A percentile compares a stretch with the other conserved stretches of the same genome.
Conservation (phyloP, 2,797 vertebrate genomes). For the Gallinago solitaria region DNA sequence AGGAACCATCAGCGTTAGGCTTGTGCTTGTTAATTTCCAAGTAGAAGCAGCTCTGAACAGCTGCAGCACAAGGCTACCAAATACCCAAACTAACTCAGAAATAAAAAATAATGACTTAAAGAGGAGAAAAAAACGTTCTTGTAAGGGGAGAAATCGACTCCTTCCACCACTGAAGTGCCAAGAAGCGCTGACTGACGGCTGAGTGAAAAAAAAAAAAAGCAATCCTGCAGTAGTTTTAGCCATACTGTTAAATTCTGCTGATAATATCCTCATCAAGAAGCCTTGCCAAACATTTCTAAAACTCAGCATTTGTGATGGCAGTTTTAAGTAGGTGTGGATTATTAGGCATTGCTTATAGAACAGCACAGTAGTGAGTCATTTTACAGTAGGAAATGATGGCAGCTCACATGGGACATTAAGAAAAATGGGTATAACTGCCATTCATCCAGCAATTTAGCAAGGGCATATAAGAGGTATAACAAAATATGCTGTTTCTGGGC, state of each 20-base stretch:
- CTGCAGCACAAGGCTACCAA: background rate
- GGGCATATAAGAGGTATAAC: background rate
- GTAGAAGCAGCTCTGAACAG: background rate
- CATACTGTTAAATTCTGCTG: background rate
- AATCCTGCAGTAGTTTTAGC: background rate
- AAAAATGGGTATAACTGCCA: accelerated
- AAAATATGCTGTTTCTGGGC: background rate
- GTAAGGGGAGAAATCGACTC: background rate
- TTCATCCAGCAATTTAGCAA: background rate
- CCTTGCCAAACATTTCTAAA: background rate
- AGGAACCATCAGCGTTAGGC: background rate
- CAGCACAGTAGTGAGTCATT: background rate
- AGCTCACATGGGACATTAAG: background rate
- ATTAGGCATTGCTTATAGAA: background rate
- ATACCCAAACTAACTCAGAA: background rate
- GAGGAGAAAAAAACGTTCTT: background rate
- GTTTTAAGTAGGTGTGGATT: background rate
- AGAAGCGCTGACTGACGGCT: background rate
- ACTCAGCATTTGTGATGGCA: background rate
- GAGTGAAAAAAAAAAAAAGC: background rate
- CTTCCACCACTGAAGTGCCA: background rate
- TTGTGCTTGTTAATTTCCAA: background rate
- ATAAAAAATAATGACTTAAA: background rate
- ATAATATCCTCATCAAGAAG: background rate
- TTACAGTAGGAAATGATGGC: background rate